Conservation (phyloP, 2,113 vertebrate species). For the pig (Sus scrofa) region DNA sequence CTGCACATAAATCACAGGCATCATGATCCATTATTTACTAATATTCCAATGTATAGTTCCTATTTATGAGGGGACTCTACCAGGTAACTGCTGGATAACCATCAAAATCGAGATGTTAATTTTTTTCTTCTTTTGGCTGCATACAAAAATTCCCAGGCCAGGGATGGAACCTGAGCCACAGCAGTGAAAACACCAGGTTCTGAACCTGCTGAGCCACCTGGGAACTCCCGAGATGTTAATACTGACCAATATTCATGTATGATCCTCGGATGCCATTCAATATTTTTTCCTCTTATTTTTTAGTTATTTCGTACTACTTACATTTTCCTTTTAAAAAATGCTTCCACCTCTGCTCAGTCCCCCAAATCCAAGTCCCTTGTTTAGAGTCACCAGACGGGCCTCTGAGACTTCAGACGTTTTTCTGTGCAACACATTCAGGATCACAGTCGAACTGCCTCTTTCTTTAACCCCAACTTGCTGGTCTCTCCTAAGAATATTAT, state of each 20-base stretch:
- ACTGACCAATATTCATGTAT: background rate
- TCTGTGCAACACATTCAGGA: background rate
- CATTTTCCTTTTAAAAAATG: conserved; percentile 42
- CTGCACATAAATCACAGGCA: background rate
- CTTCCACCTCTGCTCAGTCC: background rate
- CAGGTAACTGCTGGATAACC: background rate
- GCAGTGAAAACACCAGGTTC: too few relatives aligned
- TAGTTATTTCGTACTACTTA: background rate
- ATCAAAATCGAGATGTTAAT: background rate
- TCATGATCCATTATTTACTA: background rate
- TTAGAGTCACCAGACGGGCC: background rate
- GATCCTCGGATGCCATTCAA: background rate
- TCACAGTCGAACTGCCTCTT: background rate
- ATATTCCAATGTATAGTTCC: background rate
- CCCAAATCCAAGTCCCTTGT: background rate
- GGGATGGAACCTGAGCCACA: too few relatives aligned
- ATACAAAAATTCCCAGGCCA: too few relatives aligned
- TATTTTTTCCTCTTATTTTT: conserved; percentile 11
- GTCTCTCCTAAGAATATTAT: background rate
- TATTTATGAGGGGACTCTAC: background rate
- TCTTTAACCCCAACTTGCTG: background rate
- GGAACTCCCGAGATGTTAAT: background rate
- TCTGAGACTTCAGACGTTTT: background rate
- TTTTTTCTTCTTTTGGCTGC: too few relatives aligned
- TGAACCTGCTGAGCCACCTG: too few relatives aligned